Percentiles rank a stretch among this genome's conserved stretches.
These are phyloP conservation scores for Mystacornis crossleyi DNA, from an alignment of 2,113 vertebrate genomes.

Conservation along the genomic window DNA sequence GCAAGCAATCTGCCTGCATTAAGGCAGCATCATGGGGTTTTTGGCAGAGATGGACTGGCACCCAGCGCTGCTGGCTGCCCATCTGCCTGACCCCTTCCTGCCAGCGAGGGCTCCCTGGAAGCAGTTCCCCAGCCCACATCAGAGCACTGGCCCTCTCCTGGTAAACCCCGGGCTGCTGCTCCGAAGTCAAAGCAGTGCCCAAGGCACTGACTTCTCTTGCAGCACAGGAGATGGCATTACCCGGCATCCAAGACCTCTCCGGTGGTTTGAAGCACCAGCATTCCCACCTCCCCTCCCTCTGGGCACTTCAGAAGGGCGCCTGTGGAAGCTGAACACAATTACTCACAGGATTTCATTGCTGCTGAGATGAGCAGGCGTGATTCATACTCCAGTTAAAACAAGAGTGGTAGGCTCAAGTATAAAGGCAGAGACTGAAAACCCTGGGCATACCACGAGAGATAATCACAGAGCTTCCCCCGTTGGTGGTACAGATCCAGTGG, in stretches of 20 bases:
- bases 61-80: background rate
- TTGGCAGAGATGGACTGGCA: background rate
- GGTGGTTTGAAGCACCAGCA: background rate
- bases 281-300: constrained; percentile 8
- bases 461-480: background rate
- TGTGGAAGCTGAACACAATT: constrained; percentile 12
- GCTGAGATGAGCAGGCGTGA: constrained; percentile 4
- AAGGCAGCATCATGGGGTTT: background rate
- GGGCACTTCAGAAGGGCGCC: background rate
- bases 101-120: background rate
- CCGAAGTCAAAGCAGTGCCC: background rate
- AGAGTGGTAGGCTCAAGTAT: background rate
- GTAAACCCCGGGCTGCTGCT: fast-evolving
- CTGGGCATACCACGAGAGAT: background rate
- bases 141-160: background rate
- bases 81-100: background rate
- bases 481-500: background rate
- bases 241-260: background rate
- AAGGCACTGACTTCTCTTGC: background rate
- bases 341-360: constrained; percentile 12
- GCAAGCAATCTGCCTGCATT: background rate
- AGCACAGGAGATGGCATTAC: background rate
- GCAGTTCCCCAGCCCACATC: background rate
- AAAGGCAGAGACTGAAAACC: background rate
- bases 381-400: constrained; percentile 17